Base-by-base conservation (phyloP, 2,113 vertebrate genomes). In the Proterorhinus semilunaris region DNA sequence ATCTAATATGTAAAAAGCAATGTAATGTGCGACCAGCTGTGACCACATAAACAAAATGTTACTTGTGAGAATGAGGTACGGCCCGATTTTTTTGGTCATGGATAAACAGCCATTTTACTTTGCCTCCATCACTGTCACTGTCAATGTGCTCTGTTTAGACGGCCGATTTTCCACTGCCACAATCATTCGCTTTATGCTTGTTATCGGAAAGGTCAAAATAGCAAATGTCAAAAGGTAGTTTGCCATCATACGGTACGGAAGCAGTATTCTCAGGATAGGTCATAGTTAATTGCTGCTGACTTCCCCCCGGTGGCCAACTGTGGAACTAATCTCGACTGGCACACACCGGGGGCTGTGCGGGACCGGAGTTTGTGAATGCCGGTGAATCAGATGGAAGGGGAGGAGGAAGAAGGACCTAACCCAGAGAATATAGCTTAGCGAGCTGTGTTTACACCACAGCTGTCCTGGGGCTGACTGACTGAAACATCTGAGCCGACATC, bases 281-380 rank as follows among this genome's bases (percentile, higher is more conserved):
- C 62, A 63, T 3, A 63, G 45, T 27, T 63, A 63, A 63, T 63
- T 63, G 62, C 62, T 63, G 44, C 62, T 17, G 62, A 63, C 62
- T 63, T 63, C 62, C 44, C 44, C 62, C 62, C 62, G 44, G 62
- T 63, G 62, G 62, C 62, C 62, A 48, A 17, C 16, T 12, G 62
- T 48, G 62, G 62, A 47, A 48, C 62, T 63, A 63, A 63, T 63
- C 62, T 16, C 62, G 48, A 21, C 16, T 63, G 62, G 62, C 62
- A 46, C 15, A 63, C n/a, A 10, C 16, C 12, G 45, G 27, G 27
- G 27, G 27, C 27, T 36, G 27, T 36, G 27, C 27, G 27, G 27
- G 27, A 36, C 27, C 21, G 2, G 21, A 21, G 21, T 36, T 36
- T 36, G 27, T 36, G 27, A 36, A 36, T 36, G 27, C 27, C 0